Evolutionary conservation across 1,140 invertebrate species (phyloP).

Genomic region (Temnothorax curvispinosus): DNA sequence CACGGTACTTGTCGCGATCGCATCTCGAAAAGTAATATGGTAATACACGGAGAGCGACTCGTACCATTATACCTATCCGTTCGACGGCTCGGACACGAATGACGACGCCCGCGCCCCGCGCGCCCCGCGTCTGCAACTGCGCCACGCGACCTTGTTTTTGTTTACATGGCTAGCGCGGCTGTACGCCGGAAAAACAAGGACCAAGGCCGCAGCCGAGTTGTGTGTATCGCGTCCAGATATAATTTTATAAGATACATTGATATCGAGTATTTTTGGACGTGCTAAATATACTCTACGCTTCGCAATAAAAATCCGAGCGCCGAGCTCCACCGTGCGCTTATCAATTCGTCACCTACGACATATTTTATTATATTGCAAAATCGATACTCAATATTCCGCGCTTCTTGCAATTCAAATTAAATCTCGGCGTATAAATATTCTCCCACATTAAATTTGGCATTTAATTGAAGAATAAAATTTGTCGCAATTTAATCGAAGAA

Average conservation of each 20-base stretch:
- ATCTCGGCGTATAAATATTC: background rate
- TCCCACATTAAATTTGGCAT: background rate
- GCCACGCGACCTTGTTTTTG: background rate
- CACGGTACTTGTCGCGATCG: background rate
- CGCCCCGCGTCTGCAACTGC: too few species aligned
- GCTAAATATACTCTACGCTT: background rate
- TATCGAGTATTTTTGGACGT: background rate
- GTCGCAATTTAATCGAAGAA: background rate
- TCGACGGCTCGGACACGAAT: background rate
- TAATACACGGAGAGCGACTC: background rate
- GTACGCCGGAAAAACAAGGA: background rate
- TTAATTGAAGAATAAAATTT: background rate
- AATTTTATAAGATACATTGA: conserved; percentile 10
- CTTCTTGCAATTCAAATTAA: background rate
- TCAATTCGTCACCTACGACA: background rate
- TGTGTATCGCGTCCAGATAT: background rate
- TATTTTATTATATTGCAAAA: background rate
- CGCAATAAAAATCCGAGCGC: background rate
- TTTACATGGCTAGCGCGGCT: background rate
- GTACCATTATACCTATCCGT: background rate
- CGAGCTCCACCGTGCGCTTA: background rate
- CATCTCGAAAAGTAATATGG: background rate
- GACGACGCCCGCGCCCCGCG: too few species aligned
- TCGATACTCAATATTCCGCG: background rate
- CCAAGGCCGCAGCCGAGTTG: background rate